Evolutionary conservation across 2,888 invertebrate genomes (phyloP).

Genomic region (Pandemis cinnamomeana): DNA sequence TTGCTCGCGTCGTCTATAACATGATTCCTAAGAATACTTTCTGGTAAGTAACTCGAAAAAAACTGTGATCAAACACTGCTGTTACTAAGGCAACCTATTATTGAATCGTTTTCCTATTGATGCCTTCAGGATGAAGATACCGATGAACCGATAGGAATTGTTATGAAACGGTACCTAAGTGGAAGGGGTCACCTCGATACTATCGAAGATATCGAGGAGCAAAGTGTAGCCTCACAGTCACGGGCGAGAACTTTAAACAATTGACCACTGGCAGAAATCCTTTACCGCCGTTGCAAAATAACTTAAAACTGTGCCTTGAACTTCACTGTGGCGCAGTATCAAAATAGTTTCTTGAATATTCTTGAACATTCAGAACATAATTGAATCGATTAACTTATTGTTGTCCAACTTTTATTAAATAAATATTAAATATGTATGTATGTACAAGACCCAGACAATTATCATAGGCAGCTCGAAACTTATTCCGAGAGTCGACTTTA

Average conservation of each 20-base stretch:
- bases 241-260: constrained; percentile 21
- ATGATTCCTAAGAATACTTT: not conserved
- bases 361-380: not conserved
- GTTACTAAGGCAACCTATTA: not conserved
- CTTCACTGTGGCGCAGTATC: not conserved
- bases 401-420: not conserved
- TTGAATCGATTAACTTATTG: not conserved
- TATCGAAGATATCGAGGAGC: constrained; percentile 6
- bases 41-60: not conserved
- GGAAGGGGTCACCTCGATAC: constrained; percentile 23
- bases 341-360: not conserved
- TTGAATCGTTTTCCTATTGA: not conserved
- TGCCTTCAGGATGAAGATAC: constrained; percentile 25
- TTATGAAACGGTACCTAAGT: constrained; percentile 31
- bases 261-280: constrained; percentile 22
- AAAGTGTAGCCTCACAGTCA: constrained; percentile 14
- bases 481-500: no score
- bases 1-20: no score
- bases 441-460: no score
- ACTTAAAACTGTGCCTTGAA: not conserved
- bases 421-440: no score
- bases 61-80: not conserved
- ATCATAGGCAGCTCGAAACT: no score
- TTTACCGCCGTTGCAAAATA: not conserved
- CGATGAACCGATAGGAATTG: constrained; percentile 8